Percentiles rank a stretch among this genome's conserved stretches.
phyloP scores from a whole-genome alignment of 2,888 invertebrate genomes.

The Cosmopolites sordidus region DNA sequence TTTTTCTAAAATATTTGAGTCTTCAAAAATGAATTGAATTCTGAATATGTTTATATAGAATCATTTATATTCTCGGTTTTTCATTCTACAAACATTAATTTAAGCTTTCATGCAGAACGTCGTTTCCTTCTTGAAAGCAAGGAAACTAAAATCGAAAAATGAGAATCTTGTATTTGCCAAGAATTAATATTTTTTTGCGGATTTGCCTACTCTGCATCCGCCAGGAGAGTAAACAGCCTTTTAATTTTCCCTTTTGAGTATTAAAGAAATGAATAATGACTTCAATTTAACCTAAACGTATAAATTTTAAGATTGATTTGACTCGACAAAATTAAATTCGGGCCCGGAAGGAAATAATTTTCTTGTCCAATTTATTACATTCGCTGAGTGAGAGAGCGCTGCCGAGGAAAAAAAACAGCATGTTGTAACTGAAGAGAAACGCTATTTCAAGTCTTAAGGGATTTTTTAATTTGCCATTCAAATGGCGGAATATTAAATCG shows the following conservation, averaged over 20 bases:
- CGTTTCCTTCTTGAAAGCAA: too few species aligned
- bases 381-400: conserved; percentile 3
- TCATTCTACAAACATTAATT: too few species aligned
- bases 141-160: too few species aligned
- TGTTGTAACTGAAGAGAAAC: conserved; percentile 4
- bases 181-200: too few species aligned
- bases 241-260: conserved; percentile 1
- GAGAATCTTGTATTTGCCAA: too few species aligned
- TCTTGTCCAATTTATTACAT: conserved; percentile 23
- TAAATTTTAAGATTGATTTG: conserved; percentile 24
- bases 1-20: too few species aligned
- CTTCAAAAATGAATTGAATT: too few species aligned
- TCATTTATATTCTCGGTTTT: too few species aligned
- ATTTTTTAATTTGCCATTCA: background rate
- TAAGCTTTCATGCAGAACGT: too few species aligned
- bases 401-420: conserved; percentile 16
- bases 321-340: conserved; percentile 26
- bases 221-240: background rate
- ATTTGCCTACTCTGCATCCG: too few species aligned
- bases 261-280: conserved; percentile 18
- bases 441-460: background rate
- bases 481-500: background rate
- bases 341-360: conserved; percentile 24
- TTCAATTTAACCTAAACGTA: conserved; percentile 16
- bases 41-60: too few species aligned